Evolutionary conservation across 2,888 invertebrate genomes (phyloP), one percentile per base, ranked within the genome.

Genomic region (Polyommatus icarus): DNA sequence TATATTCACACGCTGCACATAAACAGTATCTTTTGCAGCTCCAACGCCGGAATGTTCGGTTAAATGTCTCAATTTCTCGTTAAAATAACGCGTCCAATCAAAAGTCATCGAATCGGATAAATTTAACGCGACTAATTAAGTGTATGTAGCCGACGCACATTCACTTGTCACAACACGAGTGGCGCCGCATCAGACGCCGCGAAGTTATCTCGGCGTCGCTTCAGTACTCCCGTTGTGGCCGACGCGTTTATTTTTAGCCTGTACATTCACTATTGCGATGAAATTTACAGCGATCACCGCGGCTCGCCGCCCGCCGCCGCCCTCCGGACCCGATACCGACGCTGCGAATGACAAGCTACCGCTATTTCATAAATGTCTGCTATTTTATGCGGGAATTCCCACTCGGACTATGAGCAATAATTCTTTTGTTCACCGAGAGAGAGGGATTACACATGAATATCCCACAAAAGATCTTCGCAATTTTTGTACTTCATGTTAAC

Each of bases 211-310:
- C 87, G 86, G 88, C 87, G 90, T 90, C 89, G 90, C 87, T 88
- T 88, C 89, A 88, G 86, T 91, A 89, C 89, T 87, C 88, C 85
- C 88, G 89, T 87, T 89, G 88, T 89, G 87, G 85, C 86, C 85
- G 87, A 89, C 89, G 86, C 88, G 89, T 91, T 90, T 93, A 92
- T 92, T 92, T 93, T 93, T 91, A 91, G 90, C 87, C 87, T 89
- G 87, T 89, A 90, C 88, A 90, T 90, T 91, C 89, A 89, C 89
- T 89, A 88, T 89, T 89, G 88, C 90, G 85, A 89, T 91, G 89
- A 91, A 92, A 91, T 81, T 91, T 91, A 90, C 90, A 90, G 87
- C 87, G 87, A 88, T 83, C 83, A 81, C 83, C 82, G 82, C 83
- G 80, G 80, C 81, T 82, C 81, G 81, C 80, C 78, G 80, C 79